Conservation (phyloP, 2,113 vertebrate species). For the Mobula hypostoma region DNA sequence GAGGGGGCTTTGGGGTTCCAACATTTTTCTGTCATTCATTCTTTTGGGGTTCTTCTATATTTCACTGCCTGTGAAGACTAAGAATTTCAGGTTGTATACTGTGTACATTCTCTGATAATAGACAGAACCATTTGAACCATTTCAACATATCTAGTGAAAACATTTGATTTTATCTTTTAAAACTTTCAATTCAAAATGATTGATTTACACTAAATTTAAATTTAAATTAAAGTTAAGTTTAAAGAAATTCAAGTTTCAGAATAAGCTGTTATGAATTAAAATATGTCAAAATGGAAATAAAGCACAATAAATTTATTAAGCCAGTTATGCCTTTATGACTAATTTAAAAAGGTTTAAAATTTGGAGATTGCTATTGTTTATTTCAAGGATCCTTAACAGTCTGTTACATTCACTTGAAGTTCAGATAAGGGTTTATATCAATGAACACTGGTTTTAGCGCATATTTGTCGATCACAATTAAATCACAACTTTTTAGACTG, state of each 20-base stretch:
- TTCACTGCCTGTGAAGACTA: too few species aligned
- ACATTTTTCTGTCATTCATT: too few species aligned
- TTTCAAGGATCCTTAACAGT: slow-evolving; percentile 45
- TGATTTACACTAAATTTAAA: background rate
- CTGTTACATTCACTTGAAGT: slow-evolving; percentile 70
- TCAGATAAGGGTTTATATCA: slow-evolving; percentile 63
- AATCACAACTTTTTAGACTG: slow-evolving; percentile 82
- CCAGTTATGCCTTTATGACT: slow-evolving; percentile 40
- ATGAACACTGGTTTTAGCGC: slow-evolving; percentile 74
- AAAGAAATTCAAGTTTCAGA: background rate
- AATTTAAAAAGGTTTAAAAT: slow-evolving; percentile 58
- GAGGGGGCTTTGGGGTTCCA: too few species aligned
- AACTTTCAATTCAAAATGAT: background rate
- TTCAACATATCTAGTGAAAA: background rate
- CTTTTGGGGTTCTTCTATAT: too few species aligned
- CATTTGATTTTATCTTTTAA: background rate
- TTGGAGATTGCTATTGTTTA: slow-evolving; percentile 38
- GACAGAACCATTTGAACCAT: too few species aligned
- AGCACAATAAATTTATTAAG: background rate
- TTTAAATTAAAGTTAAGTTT: background rate
- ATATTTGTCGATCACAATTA: slow-evolving; percentile 82
- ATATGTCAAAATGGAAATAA: background rate
- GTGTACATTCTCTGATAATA: too few species aligned
- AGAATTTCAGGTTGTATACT: too few species aligned
- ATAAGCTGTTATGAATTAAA: background rate